A percentile compares a stretch with the other conserved stretches of the same genome.
Evolutionary conservation across 1,140 invertebrate genomes (phyloP).

Genomic region (Orchesella cincta): DNA sequence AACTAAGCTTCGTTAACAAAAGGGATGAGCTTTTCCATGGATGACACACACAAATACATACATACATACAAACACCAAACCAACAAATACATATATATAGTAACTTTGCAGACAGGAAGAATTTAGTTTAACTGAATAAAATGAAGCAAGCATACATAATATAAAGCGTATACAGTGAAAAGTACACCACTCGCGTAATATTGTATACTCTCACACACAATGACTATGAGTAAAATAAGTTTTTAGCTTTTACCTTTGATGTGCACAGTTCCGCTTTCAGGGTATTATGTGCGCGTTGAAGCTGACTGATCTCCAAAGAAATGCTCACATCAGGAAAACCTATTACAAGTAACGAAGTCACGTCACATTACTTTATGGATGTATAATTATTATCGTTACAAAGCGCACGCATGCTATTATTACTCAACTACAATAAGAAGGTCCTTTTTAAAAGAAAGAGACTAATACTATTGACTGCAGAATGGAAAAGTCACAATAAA

Average conservation of each 20-base stretch:
- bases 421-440: no score
- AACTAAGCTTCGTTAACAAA: neutral
- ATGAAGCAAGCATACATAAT: constrained; percentile 18
- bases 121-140: no score
- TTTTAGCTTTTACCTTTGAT: constrained; percentile 42
- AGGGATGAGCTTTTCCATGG: neutral
- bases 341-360: constrained; percentile 14
- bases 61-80: no score
- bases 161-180: neutral
- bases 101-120: no score
- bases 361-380: constrained; percentile 18
- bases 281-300: neutral
- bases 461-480: neutral
- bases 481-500: neutral
- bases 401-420: constrained; percentile 25
- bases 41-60: neutral
- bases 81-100: no score
- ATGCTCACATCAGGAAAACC: constrained; percentile 39
- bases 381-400: constrained; percentile 29
- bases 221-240: no score
- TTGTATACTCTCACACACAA: no score
- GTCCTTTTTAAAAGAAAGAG: neutral
- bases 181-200: no score
- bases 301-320: constrained; percentile 41
- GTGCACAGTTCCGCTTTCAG: constrained; percentile 40